These are phyloP conservation scores for Pangasius larnaudii DNA, from an alignment of 2,797 vertebrate genomes.

Conservation along the genomic window DNA sequence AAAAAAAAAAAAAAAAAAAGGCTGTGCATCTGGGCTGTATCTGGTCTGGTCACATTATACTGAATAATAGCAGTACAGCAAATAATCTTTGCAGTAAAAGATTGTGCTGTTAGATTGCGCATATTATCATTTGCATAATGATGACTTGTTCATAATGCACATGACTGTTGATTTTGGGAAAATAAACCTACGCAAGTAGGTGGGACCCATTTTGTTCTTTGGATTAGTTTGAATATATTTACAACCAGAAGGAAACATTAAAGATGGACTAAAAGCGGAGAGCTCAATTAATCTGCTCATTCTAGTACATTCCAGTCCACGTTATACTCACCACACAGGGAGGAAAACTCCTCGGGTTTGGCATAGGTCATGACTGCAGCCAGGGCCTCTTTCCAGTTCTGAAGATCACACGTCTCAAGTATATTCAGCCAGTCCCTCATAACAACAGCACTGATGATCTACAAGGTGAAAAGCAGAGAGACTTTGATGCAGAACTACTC, in stretches of 20 bases:
- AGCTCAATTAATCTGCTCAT: background rate
- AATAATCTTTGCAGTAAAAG: background rate
- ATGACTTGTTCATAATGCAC: background rate
- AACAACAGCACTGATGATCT: conserved; percentile 97
- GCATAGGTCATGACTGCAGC: conserved; percentile 95
- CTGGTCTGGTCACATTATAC: no score
- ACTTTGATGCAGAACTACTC: background rate
- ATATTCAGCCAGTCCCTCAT: conserved; percentile 93
- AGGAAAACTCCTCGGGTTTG: conserved; percentile 87
- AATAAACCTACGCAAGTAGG: background rate
- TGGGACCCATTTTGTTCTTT: background rate
- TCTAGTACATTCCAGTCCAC: background rate
- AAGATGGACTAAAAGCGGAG: background rate
- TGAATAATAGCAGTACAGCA: no score
- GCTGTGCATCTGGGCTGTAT: no score
- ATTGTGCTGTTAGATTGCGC: background rate
- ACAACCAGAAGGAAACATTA: background rate
- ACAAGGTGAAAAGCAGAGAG: background rate
- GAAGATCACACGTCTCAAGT: conserved; percentile 90
- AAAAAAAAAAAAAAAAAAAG: no score
- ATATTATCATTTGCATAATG: background rate
- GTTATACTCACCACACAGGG: conserved; percentile 86
- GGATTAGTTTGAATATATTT: background rate
- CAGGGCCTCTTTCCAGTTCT: conserved; percentile 95
- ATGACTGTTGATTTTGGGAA: background rate